Percentiles rank a stretch among this genome's conserved stretches.
Conservation (phyloP, 2,888 invertebrate species). For the Apotomis capreana region DNA sequence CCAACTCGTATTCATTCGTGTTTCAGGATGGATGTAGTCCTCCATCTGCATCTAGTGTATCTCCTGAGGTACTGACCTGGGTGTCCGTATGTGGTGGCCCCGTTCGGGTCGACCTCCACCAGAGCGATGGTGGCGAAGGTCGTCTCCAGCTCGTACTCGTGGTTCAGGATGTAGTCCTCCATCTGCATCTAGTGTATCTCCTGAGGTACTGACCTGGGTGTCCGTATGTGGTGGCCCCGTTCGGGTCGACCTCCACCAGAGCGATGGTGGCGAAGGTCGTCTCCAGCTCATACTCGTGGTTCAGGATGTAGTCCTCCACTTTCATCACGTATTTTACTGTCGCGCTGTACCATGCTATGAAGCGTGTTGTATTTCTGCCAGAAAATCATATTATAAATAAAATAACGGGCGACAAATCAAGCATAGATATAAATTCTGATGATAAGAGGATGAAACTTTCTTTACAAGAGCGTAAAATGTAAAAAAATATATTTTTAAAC, state of each 20-base stretch:
- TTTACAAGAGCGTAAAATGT: too few species aligned
- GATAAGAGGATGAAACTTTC: too few species aligned
- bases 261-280: constrained; percentile 61
- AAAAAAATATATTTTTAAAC: too few species aligned
- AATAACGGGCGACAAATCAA: too few species aligned
- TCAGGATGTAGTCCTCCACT: constrained; percentile 59
- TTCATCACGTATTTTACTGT: constrained; percentile 53
- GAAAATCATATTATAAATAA: neutral
- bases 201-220: constrained; percentile 44
- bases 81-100: constrained; percentile 47
- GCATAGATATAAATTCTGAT: too few species aligned
- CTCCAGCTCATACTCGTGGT: constrained; percentile 59
- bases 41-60: constrained; percentile 53
- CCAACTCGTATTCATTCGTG: constrained; percentile 62
- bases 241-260: constrained; percentile 53
- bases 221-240: constrained; percentile 48
- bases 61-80: constrained; percentile 44
- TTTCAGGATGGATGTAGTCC: constrained; percentile 59
- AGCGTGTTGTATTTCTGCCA: constrained; percentile 63
- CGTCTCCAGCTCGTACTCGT: constrained; percentile 55
- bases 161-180: constrained; percentile 60
- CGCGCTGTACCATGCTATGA: constrained; percentile 59
- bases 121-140: constrained; percentile 63
- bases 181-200: constrained; percentile 56
- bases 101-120: constrained; percentile 52